phyloP scores from a whole-genome alignment of 2,888 invertebrate species.

The Volucella bombylans region DNA sequence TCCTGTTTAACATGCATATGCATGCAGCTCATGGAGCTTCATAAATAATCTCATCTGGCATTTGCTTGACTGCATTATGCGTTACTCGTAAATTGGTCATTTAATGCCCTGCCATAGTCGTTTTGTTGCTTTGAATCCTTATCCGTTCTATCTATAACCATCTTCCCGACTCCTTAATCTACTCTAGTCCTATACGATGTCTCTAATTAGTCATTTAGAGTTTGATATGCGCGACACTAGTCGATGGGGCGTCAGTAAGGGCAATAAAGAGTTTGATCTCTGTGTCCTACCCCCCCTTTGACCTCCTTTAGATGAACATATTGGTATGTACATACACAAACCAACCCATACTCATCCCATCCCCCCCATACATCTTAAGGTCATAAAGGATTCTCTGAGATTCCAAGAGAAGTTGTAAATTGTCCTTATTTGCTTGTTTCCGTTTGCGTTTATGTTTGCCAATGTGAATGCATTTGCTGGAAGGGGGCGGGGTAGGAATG shows the following conservation, averaged over 20 bases:
- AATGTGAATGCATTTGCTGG: constrained; percentile 51
- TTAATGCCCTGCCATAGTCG: constrained; percentile 56
- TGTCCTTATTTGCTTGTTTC: constrained; percentile 55
- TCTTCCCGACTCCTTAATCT: neutral
- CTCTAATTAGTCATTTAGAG: constrained; percentile 72
- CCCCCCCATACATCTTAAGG: constrained; percentile 16
- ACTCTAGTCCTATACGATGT: constrained; percentile 8
- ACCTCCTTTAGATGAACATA: neutral
- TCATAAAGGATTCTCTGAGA: constrained; percentile 49
- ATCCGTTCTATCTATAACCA: neutral
- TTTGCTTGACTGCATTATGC: constrained; percentile 66
- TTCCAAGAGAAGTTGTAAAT: constrained; percentile 53
- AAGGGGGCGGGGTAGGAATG: neutral
- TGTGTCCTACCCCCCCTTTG: neutral
- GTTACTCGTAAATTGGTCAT: constrained; percentile 73
- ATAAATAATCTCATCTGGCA: constrained; percentile 69
- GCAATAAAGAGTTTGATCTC: constrained; percentile 62
- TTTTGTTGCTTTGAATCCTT: constrained; percentile 30
- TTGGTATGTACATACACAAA: neutral
- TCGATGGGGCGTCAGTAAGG: constrained; percentile 56
- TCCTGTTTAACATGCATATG: constrained; percentile 72
- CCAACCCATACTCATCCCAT: neutral
- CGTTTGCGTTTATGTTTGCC: neutral
- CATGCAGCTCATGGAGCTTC: constrained; percentile 69
- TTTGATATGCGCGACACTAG: constrained; percentile 70